A percentile compares a stretch with the other conserved stretches of the same genome.
These are phyloP conservation scores for Drosophila vallismaia DNA, from an alignment of 2,888 invertebrate genomes.

Conservation along the genomic window DNA sequence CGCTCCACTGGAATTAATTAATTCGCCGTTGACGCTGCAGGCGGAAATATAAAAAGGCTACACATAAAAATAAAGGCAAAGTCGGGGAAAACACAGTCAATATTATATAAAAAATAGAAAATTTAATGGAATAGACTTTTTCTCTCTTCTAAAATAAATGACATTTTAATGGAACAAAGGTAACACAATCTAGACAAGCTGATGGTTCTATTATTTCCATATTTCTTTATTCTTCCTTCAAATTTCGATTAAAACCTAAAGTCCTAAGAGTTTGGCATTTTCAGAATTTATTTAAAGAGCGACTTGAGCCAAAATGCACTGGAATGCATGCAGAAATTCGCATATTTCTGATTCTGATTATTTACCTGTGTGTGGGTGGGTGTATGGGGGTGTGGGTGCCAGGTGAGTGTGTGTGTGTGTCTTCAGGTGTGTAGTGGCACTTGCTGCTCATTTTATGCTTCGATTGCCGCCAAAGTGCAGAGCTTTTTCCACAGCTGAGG, in stretches of 20 bases:
- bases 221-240: not conserved
- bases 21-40: slow-evolving; percentile 65
- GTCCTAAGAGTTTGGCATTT: too few species aligned
- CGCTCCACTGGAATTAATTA: slow-evolving; percentile 79
- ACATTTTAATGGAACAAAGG: too few species aligned
- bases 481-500: slow-evolving; percentile 54
- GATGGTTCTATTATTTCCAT: not conserved
- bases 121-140: not conserved
- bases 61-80: slow-evolving; percentile 9
- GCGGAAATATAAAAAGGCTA: slow-evolving; percentile 28
- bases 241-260: not conserved
- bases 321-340: slow-evolving; percentile 17
- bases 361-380: too few species aligned
- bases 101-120: not conserved
- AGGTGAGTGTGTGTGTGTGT: slow-evolving; percentile 28
- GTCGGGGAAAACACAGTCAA: not conserved
- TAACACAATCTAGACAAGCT: too few species aligned
- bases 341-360: too few species aligned
- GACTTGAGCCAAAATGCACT: slow-evolving; percentile 20
- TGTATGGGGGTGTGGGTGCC: not conserved
- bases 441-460: slow-evolving; percentile 81
- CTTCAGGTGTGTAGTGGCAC: slow-evolving; percentile 71
- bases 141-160: too few species aligned
- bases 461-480: slow-evolving; percentile 72
- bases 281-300: slow-evolving; percentile 17